Conservation (phyloP, 2,113 vertebrate species). For the Oxyura jamaicensis region DNA sequence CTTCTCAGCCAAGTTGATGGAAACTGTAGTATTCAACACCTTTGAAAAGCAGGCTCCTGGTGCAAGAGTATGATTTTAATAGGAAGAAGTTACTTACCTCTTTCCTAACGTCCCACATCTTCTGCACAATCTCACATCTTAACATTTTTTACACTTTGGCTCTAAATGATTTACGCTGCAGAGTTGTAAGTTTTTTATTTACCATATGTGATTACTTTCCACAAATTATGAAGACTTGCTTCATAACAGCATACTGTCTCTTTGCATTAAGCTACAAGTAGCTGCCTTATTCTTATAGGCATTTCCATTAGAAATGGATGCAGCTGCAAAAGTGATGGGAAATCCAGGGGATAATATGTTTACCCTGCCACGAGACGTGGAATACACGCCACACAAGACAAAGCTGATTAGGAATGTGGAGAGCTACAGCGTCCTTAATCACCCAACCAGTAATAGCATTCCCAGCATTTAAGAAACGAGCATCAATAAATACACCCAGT, state of each 20-base stretch:
- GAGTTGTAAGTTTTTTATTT: not conserved
- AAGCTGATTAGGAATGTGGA: not conserved
- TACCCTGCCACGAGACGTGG: not conserved
- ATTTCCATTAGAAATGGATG: not conserved
- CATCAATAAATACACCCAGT: not conserved
- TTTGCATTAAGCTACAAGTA: not conserved
- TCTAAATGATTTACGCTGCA: not conserved
- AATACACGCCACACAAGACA: accelerated
- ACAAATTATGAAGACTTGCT: not conserved
- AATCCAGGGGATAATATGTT: not conserved
- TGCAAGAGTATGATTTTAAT: not conserved
- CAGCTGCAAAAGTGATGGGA: not conserved
- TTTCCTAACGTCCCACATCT: not conserved
- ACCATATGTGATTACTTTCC: not conserved
- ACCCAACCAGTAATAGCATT: not conserved
- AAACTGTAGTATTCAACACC: not conserved
- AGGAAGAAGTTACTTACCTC: not conserved
- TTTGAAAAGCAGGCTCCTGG: not conserved
- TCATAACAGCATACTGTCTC: not conserved
- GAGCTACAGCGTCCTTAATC: not conserved
- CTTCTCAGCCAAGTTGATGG: not conserved
- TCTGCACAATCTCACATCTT: not conserved
- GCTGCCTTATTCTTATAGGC: not conserved
- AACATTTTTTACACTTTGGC: not conserved
- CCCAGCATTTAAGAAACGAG: not conserved